These are phyloP conservation scores for Torymus texanus DNA, from an alignment of 2,888 invertebrate genomes.

Conservation along the genomic window DNA sequence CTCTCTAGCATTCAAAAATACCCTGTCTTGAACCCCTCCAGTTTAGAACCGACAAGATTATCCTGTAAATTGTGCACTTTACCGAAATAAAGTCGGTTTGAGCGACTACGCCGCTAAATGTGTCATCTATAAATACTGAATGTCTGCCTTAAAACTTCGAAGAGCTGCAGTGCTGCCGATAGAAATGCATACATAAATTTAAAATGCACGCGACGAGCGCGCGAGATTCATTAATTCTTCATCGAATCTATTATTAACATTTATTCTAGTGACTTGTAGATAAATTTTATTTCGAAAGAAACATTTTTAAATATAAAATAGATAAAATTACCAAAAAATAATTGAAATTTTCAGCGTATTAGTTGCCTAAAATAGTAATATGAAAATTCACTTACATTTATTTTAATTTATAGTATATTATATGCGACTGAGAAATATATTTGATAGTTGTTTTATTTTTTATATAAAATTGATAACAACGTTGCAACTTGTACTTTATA, in stretches of 20 bases:
- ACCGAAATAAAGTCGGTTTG: slow-evolving; percentile 69
- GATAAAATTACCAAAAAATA: no score
- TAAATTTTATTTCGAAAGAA: no score
- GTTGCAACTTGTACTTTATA: no score
- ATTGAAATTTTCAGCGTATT: no score
- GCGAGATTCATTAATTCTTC: not conserved
- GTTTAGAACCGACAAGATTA: slow-evolving; percentile 25
- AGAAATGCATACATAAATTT: slow-evolving; percentile 1
- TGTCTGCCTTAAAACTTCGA: slow-evolving; percentile 53
- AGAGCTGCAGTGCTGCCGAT: slow-evolving; percentile 16
- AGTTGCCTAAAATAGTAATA: no score
- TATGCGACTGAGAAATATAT: no score
- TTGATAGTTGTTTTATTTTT: no score
- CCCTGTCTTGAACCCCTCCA: slow-evolving; percentile 2
- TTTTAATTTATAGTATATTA: no score
- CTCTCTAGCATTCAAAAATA: slow-evolving; percentile 3
- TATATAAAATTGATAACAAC: no score
- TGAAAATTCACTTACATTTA: no score
- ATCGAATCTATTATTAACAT: not conserved
- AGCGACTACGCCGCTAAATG: slow-evolving; percentile 69
- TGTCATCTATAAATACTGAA: slow-evolving; percentile 73
- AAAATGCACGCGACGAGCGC: not conserved
- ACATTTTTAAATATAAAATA: no score
- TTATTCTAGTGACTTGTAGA: no score
- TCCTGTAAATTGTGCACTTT: slow-evolving; percentile 38